Evolutionary conservation across 2,113 vertebrate species (phyloP), one percentile per base, ranked within the genome.

Genomic region (Ictidomys tridecemlineatus): DNA sequence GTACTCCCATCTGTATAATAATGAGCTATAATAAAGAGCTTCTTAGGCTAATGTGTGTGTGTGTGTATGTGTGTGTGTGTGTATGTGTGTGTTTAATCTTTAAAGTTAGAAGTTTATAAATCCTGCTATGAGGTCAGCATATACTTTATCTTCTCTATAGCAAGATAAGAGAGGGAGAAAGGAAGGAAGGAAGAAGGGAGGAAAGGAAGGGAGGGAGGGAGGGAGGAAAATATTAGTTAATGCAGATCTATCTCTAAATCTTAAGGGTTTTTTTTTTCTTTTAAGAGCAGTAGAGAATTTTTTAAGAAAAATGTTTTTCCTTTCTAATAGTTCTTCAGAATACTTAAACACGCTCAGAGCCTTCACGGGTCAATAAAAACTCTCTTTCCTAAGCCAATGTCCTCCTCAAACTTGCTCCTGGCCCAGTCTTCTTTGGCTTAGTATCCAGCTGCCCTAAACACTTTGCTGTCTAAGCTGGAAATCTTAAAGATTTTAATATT

Each of bases 21-120:
- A 91, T 32, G 5, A 95, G 37, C 20, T 77, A 32, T n/a, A 32
- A 77, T 32, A 85, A 93, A 78, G 4, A 89, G 39, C 70, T 8
- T 45, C 30, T 69, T n/a, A 45, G 1, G 39, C 17, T 69, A 77
- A 86, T 67, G 42, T 42, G 37, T 70, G 53, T 65, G 63, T 28
- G 7, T 63, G 61, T 63, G 18, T 63, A 16, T 53, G 53, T 53
- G 53, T 53, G 8, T 28, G 39, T 51, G 45, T 67, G 13, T 45
- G 51, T 53, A 14, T 61, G 26, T 65, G 26, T 28, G 42, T 67
- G 14, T 48, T 89, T 76, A 86, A 61, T 80, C 84, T 83, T 89
- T 69, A 77, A 1, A 83, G 32, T 79, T 34, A 13, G 37, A 76
- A 53, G 30, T 80, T 76, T 92, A 61, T 84, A 96, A 84, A 95